phyloP scores from a whole-genome alignment of 2,888 invertebrate species.

The Drosophila atripex region DNA sequence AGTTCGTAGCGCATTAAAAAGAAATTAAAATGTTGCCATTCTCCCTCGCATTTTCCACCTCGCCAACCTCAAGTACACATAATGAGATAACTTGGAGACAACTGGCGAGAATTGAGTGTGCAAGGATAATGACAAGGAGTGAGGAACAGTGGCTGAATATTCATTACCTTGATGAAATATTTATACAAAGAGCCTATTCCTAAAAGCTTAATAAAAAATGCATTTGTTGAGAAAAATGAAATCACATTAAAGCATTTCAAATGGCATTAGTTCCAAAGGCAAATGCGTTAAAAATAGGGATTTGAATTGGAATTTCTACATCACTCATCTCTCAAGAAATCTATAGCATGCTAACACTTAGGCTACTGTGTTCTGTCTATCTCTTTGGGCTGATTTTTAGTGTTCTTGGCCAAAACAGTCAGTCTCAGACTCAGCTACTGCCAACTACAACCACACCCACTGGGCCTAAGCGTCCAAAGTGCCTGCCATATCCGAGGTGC shows the following conservation, averaged over 20 bases:
- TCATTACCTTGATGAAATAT: slow-evolving; percentile 4
- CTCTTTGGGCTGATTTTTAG: neutral
- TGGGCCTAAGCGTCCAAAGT: neutral
- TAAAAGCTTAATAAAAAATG: slow-evolving; percentile 3
- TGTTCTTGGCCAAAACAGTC: neutral
- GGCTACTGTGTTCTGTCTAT: neutral
- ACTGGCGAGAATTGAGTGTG: slow-evolving; percentile 31
- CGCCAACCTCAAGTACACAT: slow-evolving; percentile 31
- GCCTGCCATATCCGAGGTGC: slow-evolving; percentile 2
- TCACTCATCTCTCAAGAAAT: neutral
- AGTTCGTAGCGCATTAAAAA: slow-evolving; percentile 69
- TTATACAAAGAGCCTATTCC: neutral
- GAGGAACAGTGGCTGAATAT: neutral
- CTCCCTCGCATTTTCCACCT: slow-evolving; percentile 31
- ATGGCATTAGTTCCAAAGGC: neutral
- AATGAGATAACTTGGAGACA: slow-evolving; percentile 43
- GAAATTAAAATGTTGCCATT: slow-evolving; percentile 67
- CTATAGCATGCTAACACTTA: neutral
- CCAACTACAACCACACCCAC: neutral
- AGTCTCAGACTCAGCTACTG: no score
- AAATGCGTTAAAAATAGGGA: neutral
- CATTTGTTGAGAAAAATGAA: neutral
- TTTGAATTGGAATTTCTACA: neutral
- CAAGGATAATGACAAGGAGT: slow-evolving; percentile 21
- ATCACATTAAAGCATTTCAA: slow-evolving; percentile 1